phyloP scores from a whole-genome alignment of 2,113 vertebrate species.

The Chauna torquata region DNA sequence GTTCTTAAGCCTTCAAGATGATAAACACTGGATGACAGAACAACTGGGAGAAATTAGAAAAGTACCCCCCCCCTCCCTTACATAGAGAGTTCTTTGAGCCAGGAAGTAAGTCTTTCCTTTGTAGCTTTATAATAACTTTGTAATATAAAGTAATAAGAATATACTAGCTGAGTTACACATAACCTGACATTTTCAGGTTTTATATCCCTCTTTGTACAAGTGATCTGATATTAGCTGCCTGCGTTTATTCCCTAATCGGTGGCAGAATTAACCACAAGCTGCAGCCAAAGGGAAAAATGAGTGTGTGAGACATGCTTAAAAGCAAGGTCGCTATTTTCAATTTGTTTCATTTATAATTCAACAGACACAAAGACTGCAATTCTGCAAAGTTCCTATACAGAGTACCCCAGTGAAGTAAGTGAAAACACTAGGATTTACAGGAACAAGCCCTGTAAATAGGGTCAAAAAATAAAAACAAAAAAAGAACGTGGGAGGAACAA shows the following conservation, averaged over 20 bases:
- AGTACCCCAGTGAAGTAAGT: not conserved
- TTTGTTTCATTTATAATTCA: constrained; percentile 56
- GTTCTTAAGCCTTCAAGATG: not conserved
- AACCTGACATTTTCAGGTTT: not conserved
- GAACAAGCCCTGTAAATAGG: not conserved
- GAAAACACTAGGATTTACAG: not conserved
- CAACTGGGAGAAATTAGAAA: accelerated
- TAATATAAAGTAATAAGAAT: not conserved
- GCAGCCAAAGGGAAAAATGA: not conserved
- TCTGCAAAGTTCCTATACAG: not conserved
- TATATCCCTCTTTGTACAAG: not conserved
- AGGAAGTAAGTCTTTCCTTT: not conserved
- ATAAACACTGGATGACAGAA: not conserved
- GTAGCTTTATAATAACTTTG: not conserved
- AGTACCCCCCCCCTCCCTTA: not conserved
- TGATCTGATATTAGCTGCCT: not conserved
- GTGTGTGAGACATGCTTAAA: not conserved
- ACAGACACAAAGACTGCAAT: not conserved
- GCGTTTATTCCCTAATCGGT: constrained; percentile 18
- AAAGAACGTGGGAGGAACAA: not conserved
- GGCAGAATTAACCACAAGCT: constrained; percentile 4
- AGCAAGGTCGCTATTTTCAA: constrained; percentile 19
- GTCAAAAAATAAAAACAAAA: not conserved
- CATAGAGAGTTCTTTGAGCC: not conserved
- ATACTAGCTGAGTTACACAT: not conserved